Percentiles rank a stretch among this genome's conserved stretches.
These are phyloP conservation scores for Holothuria glaberrima DNA, from an alignment of 35 echinoderm and acorn worm species.

Conservation along the genomic window DNA sequence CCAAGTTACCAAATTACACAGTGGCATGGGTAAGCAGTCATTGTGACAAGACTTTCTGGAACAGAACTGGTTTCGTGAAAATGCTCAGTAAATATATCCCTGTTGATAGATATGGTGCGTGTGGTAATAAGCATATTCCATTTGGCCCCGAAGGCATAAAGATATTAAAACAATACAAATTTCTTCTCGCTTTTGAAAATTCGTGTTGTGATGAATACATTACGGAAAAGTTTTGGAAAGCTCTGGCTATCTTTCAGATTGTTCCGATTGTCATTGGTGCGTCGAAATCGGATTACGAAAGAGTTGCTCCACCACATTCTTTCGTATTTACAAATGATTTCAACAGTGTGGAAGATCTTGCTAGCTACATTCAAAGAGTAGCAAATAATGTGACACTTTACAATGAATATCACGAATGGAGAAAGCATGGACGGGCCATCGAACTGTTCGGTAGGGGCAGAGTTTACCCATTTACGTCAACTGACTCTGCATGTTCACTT, in stretches of 20 bases:
- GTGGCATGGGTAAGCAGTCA: slow-evolving; percentile 76
- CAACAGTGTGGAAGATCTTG: slow-evolving; percentile 51
- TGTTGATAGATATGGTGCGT: slow-evolving; percentile 66
- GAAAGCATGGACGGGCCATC: slow-evolving; percentile 40
- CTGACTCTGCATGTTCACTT: background rate
- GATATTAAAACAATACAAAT: slow-evolving; percentile 74
- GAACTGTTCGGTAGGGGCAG: background rate
- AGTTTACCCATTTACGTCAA: background rate
- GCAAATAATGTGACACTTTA: slow-evolving; percentile 57
- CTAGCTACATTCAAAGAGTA: slow-evolving; percentile 45
- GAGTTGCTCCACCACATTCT: slow-evolving; percentile 64
- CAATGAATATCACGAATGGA: no score
- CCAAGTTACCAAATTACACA: no score
- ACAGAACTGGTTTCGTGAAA: slow-evolving; percentile 24
- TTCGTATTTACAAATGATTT: slow-evolving; percentile 68
- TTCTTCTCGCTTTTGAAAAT: slow-evolving; percentile 69
- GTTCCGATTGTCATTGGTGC: slow-evolving; percentile 72
- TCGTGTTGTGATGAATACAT: slow-evolving; percentile 70
- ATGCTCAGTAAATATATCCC: slow-evolving; percentile 47
- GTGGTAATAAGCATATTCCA: slow-evolving; percentile 68
- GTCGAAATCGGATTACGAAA: slow-evolving; percentile 36
- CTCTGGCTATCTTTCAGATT: slow-evolving; percentile 28
- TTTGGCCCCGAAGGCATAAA: slow-evolving; percentile 47
- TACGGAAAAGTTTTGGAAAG: slow-evolving; percentile 70
- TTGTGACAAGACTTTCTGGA: slow-evolving; percentile 60